Base-by-base conservation (phyloP, 2,113 vertebrate genomes). In the Gallinago undulata region DNA sequence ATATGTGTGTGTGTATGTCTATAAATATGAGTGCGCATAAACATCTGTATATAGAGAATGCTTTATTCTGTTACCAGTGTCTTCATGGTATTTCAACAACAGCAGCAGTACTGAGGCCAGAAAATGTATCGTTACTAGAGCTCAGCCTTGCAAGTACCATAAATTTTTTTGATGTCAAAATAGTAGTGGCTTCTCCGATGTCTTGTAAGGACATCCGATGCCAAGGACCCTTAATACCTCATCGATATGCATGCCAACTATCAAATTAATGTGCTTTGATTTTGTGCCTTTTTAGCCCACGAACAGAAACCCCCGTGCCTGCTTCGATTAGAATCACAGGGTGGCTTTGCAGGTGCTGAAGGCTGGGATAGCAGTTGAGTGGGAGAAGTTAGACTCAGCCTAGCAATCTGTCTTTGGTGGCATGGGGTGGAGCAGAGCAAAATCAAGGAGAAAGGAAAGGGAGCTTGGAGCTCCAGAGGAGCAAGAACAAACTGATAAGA, bases 221-320 rank as follows among this genome's bases (percentile, higher is more conserved):
- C 47, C 59, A 67, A 28, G 25, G 30, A 41, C 60, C 77, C 37
- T 51, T 18, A 11, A 12, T 84, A 24, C 28, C 22, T 67, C 41
- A 27, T 37, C 47, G 4, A 0, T 9, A 3, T 2, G 37, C 37
- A 14, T 22, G 15, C 16, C 9, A 59, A 1, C 41, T 74, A 55
- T 50, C 39, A 35, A 64, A 73, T 47, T 6, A 60, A 69, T 7
- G 6, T 15, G 1, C 30, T 83, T 82, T 28, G 39, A 13, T 59
- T 79, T 56, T 0, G 2, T 55, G 56, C 12, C 21, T 72, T 89
- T 28, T 28, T 64, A 72, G 39, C 35, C 41, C 30, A 2, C 6
- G 24, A 55, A 10, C 45, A 62, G 47, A 37, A 84, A 30, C 13
- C 10, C 18, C 7, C 3, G 1, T 53, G 74, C 41, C 31, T 63